These are phyloP conservation scores for Mobula hypostoma DNA, from an alignment of 2,113 vertebrate species.

Conservation along the genomic window DNA sequence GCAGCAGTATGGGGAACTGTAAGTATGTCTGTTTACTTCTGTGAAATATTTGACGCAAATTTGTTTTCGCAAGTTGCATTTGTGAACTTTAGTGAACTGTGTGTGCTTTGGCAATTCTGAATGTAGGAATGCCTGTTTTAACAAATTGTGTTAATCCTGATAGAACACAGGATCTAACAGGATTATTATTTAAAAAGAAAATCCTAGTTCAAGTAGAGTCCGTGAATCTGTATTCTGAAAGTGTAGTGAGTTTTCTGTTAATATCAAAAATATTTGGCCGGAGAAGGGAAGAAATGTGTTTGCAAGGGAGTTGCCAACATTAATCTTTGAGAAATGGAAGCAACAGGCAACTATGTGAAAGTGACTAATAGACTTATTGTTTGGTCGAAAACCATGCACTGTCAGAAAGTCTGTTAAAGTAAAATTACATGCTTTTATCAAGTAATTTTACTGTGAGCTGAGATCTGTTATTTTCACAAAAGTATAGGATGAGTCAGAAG, in stretches of 20 bases:
- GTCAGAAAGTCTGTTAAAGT: background rate
- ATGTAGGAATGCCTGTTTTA: background rate
- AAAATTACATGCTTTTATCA: background rate
- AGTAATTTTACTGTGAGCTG: background rate
- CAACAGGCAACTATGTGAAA: background rate
- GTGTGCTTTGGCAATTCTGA: background rate
- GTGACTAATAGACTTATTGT: background rate
- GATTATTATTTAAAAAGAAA: background rate
- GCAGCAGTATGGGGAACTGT: slow-evolving; percentile 46
- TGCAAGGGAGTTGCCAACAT: background rate
- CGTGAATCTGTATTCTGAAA: background rate
- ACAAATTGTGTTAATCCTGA: background rate
- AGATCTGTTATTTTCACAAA: background rate
- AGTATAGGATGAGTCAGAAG: background rate
- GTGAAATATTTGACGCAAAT: background rate
- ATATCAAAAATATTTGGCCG: background rate
- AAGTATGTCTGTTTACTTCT: slow-evolving; percentile 40
- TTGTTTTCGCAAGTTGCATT: too few relatives aligned
- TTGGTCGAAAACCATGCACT: background rate
- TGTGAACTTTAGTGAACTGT: background rate
- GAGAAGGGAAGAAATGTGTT: background rate
- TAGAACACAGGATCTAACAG: background rate
- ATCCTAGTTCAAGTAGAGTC: background rate
- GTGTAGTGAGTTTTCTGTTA: background rate
- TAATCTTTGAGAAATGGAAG: background rate